Percentiles rank a stretch among this genome's conserved stretches.
phyloP scores from a whole-genome alignment of 2,888 invertebrate species.

The Steromphala cineraria region DNA sequence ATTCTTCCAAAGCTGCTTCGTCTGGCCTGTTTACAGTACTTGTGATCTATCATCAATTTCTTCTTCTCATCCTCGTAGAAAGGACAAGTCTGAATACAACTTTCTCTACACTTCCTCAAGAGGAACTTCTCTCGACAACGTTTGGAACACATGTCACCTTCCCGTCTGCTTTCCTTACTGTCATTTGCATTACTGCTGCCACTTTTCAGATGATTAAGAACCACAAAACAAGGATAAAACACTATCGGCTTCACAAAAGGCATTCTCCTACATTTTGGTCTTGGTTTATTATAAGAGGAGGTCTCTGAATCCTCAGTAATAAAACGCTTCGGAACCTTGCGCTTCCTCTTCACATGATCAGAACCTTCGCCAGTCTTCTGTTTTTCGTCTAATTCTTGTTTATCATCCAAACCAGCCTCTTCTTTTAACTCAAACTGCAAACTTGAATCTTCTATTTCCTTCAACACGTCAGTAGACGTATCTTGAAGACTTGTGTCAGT shows the following conservation, averaged over 20 bases:
- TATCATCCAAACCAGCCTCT: too few relatives aligned
- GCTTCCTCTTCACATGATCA: not conserved
- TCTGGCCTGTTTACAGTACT: not conserved
- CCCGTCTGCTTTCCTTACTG: too few relatives aligned
- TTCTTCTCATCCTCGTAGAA: not conserved
- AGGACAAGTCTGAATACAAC: not conserved
- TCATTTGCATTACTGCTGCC: not conserved
- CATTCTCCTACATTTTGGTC: not conserved
- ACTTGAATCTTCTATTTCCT: too few relatives aligned
- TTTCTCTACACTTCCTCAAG: not conserved
- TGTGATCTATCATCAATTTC: not conserved
- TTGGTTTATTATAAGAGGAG: not conserved
- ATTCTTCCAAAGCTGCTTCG: too few relatives aligned
- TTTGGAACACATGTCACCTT: not conserved
- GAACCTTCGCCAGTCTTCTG: not conserved
- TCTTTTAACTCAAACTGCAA: too few relatives aligned
- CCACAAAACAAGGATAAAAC: not conserved
- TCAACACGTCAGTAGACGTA: too few relatives aligned
- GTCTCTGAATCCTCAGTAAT: not conserved
- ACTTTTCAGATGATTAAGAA: not conserved
- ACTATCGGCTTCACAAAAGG: not conserved
- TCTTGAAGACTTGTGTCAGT: too few relatives aligned
- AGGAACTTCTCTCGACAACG: not conserved
- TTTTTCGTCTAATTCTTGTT: too few relatives aligned
- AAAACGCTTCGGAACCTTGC: not conserved